Percentiles rank a stretch among this genome's conserved stretches.
These are phyloP conservation scores for Pseudomyrmex flavicornis DNA, from an alignment of 1,140 invertebrate species.

Conservation along the genomic window DNA sequence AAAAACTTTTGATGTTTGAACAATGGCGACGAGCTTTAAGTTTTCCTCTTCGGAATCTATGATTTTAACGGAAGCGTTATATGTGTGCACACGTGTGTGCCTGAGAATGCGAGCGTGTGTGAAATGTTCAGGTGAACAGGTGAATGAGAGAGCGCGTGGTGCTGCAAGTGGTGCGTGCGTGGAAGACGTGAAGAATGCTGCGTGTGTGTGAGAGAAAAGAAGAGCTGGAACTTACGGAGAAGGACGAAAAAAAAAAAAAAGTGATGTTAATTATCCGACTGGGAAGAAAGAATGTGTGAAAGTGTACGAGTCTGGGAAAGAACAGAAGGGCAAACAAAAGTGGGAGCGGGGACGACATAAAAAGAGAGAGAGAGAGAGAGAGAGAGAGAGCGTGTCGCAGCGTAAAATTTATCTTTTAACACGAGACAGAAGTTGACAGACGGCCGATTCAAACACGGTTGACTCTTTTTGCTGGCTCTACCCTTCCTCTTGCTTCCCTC, in stretches of 20 bases:
- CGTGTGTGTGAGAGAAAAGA: conserved; percentile 35
- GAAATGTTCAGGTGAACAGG: background rate
- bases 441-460: conserved; percentile 74
- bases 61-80: conserved; percentile 16
- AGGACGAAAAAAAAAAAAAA: conserved; percentile 39
- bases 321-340: conserved; percentile 52
- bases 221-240: conserved; percentile 17
- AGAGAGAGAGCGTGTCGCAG: conserved; percentile 50
- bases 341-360: conserved; percentile 62
- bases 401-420: conserved; percentile 64
- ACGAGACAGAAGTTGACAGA: conserved; percentile 68
- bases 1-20: conserved; percentile 10
- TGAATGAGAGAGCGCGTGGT: conserved; percentile 47
- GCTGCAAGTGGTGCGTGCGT: conserved; percentile 32
- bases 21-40: background rate
- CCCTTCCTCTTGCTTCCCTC: conserved; percentile 85
- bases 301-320: conserved; percentile 67
- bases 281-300: conserved; percentile 68
- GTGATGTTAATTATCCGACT: conserved; percentile 23
- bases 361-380: conserved; percentile 46
- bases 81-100: conserved; percentile 17
- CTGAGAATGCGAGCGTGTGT: conserved; percentile 21
- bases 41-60: conserved; percentile 21
- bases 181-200: conserved; percentile 12
- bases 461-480: conserved; percentile 85